These are phyloP conservation scores for Dicyrtoma fusca DNA, from an alignment of 2,888 invertebrate genomes.

Conservation along the genomic window DNA sequence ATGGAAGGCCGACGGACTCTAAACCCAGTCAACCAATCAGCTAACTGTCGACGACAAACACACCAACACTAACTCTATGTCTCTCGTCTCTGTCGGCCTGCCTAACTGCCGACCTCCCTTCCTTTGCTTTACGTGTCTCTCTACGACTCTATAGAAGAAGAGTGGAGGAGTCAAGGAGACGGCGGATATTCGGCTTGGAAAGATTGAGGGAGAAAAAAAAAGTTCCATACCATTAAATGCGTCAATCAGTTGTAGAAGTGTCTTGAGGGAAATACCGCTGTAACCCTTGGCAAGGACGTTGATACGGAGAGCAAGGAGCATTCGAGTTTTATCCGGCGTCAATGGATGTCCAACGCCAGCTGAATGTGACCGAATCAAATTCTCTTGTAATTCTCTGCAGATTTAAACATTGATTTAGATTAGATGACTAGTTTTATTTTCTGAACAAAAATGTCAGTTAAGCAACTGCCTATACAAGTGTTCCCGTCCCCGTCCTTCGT, in stretches of 20 bases:
- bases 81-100: neutral
- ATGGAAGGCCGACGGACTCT: constrained; percentile 33
- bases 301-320: constrained; percentile 68
- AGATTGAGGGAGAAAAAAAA: constrained; percentile 8
- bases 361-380: constrained; percentile 69
- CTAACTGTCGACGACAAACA: constrained; percentile 34
- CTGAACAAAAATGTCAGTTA: neutral
- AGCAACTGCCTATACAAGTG: too few relatives aligned
- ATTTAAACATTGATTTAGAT: constrained; percentile 13
- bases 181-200: neutral
- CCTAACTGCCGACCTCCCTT: too few relatives aligned
- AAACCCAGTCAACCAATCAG: constrained; percentile 31
- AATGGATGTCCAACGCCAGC: constrained; percentile 69
- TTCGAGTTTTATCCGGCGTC: constrained; percentile 65
- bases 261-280: constrained; percentile 67
- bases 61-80: neutral
- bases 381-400: constrained; percentile 66
- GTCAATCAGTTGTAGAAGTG: constrained; percentile 65
- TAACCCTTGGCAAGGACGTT: constrained; percentile 71
- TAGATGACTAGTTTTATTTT: neutral
- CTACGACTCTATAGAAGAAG: neutral
- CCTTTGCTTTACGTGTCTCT: neutral
- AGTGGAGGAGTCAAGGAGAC: too few relatives aligned
- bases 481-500: neutral
- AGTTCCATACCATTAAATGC: constrained; percentile 67